phyloP scores from a whole-genome alignment of 2,888 invertebrate species.

The Euproctis similis region DNA sequence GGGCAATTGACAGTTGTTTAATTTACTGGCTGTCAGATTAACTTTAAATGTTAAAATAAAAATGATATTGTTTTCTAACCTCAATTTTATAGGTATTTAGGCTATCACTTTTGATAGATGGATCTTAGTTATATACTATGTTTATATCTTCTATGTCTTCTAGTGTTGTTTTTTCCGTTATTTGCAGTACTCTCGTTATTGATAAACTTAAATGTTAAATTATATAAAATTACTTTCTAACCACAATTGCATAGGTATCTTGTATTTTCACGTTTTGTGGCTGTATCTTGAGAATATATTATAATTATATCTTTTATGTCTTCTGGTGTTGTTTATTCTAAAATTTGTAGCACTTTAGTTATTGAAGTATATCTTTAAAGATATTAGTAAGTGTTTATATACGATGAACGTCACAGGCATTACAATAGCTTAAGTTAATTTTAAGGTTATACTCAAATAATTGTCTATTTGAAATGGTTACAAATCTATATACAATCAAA shows the following conservation, averaged over 20 bases:
- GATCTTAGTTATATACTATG: constrained; percentile 1
- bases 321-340: too few species aligned
- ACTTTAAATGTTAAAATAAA: neutral
- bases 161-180: constrained; percentile 2
- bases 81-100: constrained; percentile 1
- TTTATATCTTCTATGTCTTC: constrained; percentile 2
- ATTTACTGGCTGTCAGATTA: neutral
- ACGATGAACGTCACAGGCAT: neutral
- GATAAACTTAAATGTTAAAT: too few species aligned
- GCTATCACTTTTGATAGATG: constrained; percentile 1
- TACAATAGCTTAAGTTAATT: too few species aligned
- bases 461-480: too few species aligned
- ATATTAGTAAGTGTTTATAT: constrained; percentile 1
- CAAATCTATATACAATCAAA: too few species aligned
- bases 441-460: too few species aligned
- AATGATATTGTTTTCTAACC: constrained; percentile 1
- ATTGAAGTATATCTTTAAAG: constrained; percentile 3
- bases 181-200: too few species aligned
- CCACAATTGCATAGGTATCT: too few species aligned
- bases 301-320: too few species aligned
- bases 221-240: too few species aligned
- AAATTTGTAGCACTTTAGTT: constrained; percentile 1
- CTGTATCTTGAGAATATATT: too few species aligned
- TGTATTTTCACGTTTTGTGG: too few species aligned
- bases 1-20: neutral